phyloP scores from a whole-genome alignment of 2,113 vertebrate species.

The Phodopus roborovskii region DNA sequence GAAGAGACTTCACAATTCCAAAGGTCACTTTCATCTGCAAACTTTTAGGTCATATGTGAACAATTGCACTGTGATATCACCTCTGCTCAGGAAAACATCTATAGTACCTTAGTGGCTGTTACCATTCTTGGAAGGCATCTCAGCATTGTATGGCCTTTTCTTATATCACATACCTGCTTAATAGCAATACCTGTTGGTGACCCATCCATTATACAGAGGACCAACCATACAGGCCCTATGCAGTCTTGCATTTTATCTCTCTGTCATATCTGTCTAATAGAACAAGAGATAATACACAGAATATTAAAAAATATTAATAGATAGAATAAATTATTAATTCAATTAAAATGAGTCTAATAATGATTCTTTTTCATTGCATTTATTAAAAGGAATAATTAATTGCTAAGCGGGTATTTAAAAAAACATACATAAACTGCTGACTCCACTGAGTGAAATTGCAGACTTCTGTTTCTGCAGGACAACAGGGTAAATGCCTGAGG shows the following conservation, averaged over 20 bases:
- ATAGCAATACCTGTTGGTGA: neutral
- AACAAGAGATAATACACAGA: constrained; percentile 77
- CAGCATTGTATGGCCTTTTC: neutral
- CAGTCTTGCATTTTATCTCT: constrained; percentile 32
- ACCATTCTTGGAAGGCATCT: neutral
- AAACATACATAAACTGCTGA: constrained; percentile 75
- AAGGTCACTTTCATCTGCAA: constrained; percentile 15
- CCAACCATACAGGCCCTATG: rapidly evolving
- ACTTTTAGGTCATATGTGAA: neutral
- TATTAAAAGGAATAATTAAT: constrained; percentile 83
- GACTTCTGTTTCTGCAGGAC: constrained; percentile 8
- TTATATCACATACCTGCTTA: neutral
- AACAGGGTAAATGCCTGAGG: neutral
- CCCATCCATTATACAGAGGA: neutral
- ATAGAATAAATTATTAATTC: constrained; percentile 81
- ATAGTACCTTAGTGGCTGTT: neutral
- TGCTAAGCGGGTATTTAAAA: constrained; percentile 65
- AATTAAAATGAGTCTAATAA: constrained; percentile 75
- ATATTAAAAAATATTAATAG: constrained; percentile 78
- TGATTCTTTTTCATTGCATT: constrained; percentile 73
- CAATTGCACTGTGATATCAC: neutral
- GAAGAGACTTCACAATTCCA: neutral
- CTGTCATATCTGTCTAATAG: constrained; percentile 67
- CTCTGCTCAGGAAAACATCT: constrained; percentile 36
- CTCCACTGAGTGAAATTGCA: constrained; percentile 48